Conservation (phyloP, 2,888 invertebrate genomes). For the Anticlea derivata region DNA sequence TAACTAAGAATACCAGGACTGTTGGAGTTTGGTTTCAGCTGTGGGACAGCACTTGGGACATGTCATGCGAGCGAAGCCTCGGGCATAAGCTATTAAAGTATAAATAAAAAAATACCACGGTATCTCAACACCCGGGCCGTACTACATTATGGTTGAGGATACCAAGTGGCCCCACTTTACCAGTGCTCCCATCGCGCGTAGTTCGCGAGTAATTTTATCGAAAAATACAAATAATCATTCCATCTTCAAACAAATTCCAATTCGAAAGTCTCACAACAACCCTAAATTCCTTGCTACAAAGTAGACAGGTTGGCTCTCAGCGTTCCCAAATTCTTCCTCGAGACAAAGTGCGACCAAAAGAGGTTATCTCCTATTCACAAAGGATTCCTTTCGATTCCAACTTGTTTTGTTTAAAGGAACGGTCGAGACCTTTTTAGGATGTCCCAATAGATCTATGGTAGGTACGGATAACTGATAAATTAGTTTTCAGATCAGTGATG, state of each 20-base stretch:
- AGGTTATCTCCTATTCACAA: constrained; percentile 32
- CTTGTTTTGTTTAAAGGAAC: constrained; percentile 43
- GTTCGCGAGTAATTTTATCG: too few relatives aligned
- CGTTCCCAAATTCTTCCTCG: constrained; percentile 21
- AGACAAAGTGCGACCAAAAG: constrained; percentile 29
- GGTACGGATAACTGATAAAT: constrained; percentile 42
- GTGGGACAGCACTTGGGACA: too few relatives aligned
- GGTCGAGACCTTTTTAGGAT: constrained; percentile 37
- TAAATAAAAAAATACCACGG: too few relatives aligned
- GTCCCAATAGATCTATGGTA: constrained; percentile 38
- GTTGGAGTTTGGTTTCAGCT: too few relatives aligned
- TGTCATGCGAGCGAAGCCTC: too few relatives aligned
- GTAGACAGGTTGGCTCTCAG: constrained; percentile 16
- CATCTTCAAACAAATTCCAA: constrained; percentile 7
- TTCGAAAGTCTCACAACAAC: constrained; percentile 2
- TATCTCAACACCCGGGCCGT: too few relatives aligned
- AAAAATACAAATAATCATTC: constrained; percentile 6
- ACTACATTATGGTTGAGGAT: too few relatives aligned
- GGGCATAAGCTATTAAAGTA: too few relatives aligned
- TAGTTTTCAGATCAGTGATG: constrained; percentile 32
- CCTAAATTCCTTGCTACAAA: constrained; percentile 18
- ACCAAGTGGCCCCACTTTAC: too few relatives aligned
- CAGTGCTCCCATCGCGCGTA: too few relatives aligned
- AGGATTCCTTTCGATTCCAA: constrained; percentile 30
- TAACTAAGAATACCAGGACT: too few relatives aligned